Percentiles rank a stretch among this genome's conserved stretches.
phyloP scores from a whole-genome alignment of 2,113 vertebrate genomes.

The Eurystomus gularis region DNA sequence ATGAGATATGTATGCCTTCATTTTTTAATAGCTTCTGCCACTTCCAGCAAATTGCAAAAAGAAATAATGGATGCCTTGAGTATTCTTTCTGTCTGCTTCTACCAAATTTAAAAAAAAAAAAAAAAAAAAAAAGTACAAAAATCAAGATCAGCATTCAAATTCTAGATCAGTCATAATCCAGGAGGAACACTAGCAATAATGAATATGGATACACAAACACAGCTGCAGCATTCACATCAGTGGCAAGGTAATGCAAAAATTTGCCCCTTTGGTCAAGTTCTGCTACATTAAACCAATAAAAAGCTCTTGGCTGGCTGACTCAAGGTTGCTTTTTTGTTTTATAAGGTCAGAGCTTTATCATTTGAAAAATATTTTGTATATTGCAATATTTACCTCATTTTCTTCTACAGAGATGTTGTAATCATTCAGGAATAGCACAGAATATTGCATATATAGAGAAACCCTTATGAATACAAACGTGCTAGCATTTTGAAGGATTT shows the following conservation, averaged over 20 bases:
- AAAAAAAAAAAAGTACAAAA: no score
- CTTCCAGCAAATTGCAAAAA: constrained; percentile 65
- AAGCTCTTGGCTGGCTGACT: neutral
- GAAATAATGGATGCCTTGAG: constrained; percentile 69
- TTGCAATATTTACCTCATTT: neutral
- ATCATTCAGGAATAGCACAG: neutral
- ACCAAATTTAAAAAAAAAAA: constrained; percentile 36
- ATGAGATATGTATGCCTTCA: constrained; percentile 68
- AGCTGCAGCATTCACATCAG: constrained; percentile 4
- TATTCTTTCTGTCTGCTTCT: constrained; percentile 29
- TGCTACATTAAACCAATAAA: constrained; percentile 62
- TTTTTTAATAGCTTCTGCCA: constrained; percentile 70
- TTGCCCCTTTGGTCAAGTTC: constrained; percentile 25
- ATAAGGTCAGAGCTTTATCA: neutral
- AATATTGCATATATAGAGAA: neutral
- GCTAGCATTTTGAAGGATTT: neutral
- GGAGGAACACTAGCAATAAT: constrained; percentile 38
- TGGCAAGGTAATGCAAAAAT: constrained; percentile 22
- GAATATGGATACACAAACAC: neutral
- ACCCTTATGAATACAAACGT: neutral
- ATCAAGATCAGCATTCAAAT: constrained; percentile 40
- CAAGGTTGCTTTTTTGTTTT: constrained; percentile 34
- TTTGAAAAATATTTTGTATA: neutral
- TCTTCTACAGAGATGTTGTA: neutral
- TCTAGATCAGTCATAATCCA: constrained; percentile 53